Percentiles rank a stretch among this genome's conserved stretches.
These are phyloP conservation scores for Thaleichthys pacificus DNA, from an alignment of 2,797 vertebrate species.

Conservation along the genomic window DNA sequence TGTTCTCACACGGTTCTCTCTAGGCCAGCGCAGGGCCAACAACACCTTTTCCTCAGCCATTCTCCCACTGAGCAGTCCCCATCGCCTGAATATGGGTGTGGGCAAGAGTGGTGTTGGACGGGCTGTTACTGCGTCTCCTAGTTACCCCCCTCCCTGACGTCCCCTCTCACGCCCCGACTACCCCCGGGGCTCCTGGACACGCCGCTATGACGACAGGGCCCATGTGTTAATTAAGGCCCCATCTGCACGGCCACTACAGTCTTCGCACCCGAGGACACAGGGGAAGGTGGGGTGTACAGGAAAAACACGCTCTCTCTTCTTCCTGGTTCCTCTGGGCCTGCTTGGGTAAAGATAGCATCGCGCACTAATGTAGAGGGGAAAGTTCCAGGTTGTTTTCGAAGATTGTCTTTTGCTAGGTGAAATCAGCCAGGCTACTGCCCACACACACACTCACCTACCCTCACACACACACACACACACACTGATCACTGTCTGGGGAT, in stretches of 20 bases:
- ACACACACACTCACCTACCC: too few relatives aligned
- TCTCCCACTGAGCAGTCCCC: too few relatives aligned
- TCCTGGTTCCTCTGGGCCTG: not conserved
- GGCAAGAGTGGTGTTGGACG: not conserved
- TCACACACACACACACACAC: too few relatives aligned
- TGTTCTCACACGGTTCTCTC: too few relatives aligned
- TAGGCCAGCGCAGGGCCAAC: too few relatives aligned
- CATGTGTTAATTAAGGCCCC: slow-evolving; percentile 70
- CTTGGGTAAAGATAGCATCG: not conserved
- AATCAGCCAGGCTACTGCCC: not conserved
- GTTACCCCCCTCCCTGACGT: slow-evolving; percentile 35
- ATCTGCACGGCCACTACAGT: slow-evolving; percentile 57
- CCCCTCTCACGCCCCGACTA: slow-evolving; percentile 37
- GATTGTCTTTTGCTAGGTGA: not conserved
- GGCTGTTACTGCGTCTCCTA: slow-evolving; percentile 1
- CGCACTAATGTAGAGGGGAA: not conserved
- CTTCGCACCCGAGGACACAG: slow-evolving; percentile 54
- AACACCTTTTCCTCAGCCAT: too few relatives aligned
- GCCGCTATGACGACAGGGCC: slow-evolving; percentile 47
- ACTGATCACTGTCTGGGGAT: too few relatives aligned
- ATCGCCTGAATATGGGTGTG: not conserved
- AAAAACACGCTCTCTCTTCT: slow-evolving; percentile 14
- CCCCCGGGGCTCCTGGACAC: slow-evolving; percentile 48
- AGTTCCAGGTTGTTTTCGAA: not conserved
- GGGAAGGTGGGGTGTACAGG: slow-evolving; percentile 26